Evolutionary conservation across 2,797 vertebrate genomes (phyloP).

Genomic region (Vespertilio murinus): DNA sequence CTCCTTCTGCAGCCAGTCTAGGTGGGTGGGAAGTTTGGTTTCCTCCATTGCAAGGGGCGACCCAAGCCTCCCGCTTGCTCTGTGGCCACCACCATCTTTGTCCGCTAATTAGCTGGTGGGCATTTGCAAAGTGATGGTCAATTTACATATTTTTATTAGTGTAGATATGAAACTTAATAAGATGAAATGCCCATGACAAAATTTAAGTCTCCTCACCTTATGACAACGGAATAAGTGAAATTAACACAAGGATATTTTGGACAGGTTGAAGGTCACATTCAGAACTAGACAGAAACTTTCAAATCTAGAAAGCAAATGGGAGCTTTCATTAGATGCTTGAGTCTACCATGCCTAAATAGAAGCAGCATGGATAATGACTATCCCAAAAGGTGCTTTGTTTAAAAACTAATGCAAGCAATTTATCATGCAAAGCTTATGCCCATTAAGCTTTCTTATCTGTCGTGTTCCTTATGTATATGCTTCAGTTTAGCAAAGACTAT

Average conservation of each 20-base stretch:
- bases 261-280: slow-evolving; percentile 55
- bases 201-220: background rate
- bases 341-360: background rate
- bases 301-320: slow-evolving; percentile 16
- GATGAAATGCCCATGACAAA: background rate
- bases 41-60: too few species aligned
- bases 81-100: too few species aligned
- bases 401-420: slow-evolving; percentile 12
- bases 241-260: background rate
- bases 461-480: background rate
- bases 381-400: slow-evolving; percentile 13
- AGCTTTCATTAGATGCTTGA: background rate
- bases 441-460: background rate
- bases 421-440: background rate
- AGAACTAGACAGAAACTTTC: slow-evolving; percentile 40
- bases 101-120: too few species aligned
- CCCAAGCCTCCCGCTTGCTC: too few species aligned
- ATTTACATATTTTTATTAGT: too few species aligned
- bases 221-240: slow-evolving; percentile 53
- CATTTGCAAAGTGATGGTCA: too few species aligned
- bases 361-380: background rate
- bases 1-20: too few species aligned
- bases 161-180: background rate
- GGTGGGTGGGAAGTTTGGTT: too few species aligned
- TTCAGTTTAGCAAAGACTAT: background rate